These are phyloP conservation scores for Subacronicta megacephala DNA, from an alignment of 2,888 invertebrate genomes.

Conservation along the genomic window DNA sequence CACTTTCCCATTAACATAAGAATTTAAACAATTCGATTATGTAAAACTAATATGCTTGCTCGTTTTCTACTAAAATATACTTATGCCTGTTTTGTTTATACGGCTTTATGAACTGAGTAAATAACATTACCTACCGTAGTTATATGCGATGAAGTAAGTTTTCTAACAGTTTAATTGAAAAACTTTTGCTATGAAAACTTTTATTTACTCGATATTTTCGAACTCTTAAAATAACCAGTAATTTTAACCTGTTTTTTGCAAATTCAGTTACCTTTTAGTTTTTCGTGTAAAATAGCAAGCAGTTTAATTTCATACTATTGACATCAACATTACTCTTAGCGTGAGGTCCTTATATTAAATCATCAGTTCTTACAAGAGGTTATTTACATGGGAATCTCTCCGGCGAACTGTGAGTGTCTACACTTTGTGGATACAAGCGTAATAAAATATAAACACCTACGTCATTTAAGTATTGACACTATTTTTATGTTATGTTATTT, in stretches of 20 bases:
- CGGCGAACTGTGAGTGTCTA: no score
- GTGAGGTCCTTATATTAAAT: no score
- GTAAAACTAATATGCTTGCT: conserved; percentile 36
- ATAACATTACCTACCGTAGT: conserved; percentile 10
- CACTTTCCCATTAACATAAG: conserved; percentile 69
- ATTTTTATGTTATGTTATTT: no score
- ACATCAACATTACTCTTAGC: no score
- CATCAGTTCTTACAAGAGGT: no score
- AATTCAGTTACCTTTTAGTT: conserved; percentile 8
- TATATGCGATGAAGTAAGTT: conserved; percentile 3
- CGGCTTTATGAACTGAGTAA: conserved; percentile 11
- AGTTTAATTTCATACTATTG: no score
- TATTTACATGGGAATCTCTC: no score
- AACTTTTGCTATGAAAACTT: conserved; percentile 4
- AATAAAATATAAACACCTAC: no score
- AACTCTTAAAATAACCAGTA: conserved; percentile 13
- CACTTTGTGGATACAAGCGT: no score
- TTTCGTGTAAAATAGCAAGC: conserved; percentile 23
- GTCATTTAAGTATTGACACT: no score
- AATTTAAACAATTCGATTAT: conserved; percentile 49
- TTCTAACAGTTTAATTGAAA: conserved; percentile 16
- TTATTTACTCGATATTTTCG: conserved; percentile 6
- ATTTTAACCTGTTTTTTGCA: conserved; percentile 4
- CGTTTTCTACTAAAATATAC: conserved; percentile 29
- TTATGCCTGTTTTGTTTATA: conserved; percentile 14